These are phyloP conservation scores for Aphyosemion australe DNA, from an alignment of 2,113 vertebrate genomes.

Conservation along the genomic window DNA sequence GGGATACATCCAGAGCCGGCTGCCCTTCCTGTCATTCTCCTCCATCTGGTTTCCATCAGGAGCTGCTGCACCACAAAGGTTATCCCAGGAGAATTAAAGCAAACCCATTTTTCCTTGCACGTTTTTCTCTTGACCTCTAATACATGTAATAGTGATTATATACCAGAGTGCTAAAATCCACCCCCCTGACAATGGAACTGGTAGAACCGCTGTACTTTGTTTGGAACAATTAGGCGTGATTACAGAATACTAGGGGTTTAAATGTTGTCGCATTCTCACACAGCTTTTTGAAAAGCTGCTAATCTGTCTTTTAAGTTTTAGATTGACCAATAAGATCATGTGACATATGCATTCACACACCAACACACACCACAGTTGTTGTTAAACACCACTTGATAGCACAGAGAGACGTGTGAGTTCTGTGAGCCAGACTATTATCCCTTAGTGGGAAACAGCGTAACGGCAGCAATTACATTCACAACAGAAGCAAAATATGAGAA, in stretches of 20 bases:
- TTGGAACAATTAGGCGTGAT: neutral
- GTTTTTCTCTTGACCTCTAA: neutral
- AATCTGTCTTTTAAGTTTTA: too few relatives aligned
- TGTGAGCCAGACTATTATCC: neutral
- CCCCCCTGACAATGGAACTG: neutral
- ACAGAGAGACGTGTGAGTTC: too few relatives aligned
- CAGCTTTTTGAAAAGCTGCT: too few relatives aligned
- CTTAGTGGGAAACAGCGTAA: too few relatives aligned
- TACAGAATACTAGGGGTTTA: neutral
- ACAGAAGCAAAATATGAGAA: too few relatives aligned
- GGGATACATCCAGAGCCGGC: slow-evolving; percentile 53
- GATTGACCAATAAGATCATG: too few relatives aligned
- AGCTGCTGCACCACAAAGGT: slow-evolving; percentile 15
- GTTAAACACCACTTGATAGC: too few relatives aligned
- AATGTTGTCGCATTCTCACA: neutral
- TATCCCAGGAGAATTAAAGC: slow-evolving; percentile 25
- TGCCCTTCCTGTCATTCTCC: slow-evolving; percentile 34
- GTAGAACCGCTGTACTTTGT: neutral
- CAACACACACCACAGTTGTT: too few relatives aligned
- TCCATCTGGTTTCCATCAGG: slow-evolving; percentile 79
- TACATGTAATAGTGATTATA: too few relatives aligned
- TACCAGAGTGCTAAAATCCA: too few relatives aligned
- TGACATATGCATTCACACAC: too few relatives aligned
- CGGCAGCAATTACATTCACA: too few relatives aligned
- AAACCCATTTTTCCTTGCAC: slow-evolving; percentile 3